A percentile compares a stretch with the other conserved stretches of the same genome.
Conservation (phyloP, 2,797 vertebrate genomes). For the Sebastes taczanowskii region DNA sequence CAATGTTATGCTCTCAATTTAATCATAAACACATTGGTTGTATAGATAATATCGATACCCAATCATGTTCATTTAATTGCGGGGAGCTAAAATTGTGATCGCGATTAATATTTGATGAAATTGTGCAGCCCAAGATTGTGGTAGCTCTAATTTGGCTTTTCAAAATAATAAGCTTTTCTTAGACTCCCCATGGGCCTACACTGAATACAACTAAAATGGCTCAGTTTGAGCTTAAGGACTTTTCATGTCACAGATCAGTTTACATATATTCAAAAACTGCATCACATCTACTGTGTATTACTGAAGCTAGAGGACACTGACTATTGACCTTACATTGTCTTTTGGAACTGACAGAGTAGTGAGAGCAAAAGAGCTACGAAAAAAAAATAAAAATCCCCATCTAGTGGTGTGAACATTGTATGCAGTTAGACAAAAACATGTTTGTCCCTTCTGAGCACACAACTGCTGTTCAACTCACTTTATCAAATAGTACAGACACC, state of each 20-base stretch:
- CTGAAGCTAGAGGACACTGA: background rate
- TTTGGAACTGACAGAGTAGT: background rate
- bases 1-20: too few relatives aligned
- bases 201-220: background rate
- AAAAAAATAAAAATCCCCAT: conserved; percentile 47
- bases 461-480: background rate
- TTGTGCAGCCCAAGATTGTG: background rate
- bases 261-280: background rate
- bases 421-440: conserved; percentile 5
- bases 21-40: too few relatives aligned
- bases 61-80: too few relatives aligned
- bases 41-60: too few relatives aligned
- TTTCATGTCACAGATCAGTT: background rate
- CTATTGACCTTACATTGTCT: background rate
- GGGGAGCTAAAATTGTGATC: too few relatives aligned
- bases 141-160: background rate
- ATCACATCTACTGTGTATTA: background rate
- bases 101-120: too few relatives aligned
- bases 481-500: background rate
- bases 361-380: background rate
- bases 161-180: background rate
- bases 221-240: background rate
- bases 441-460: background rate
- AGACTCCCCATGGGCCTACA: background rate
- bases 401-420: conserved; percentile 57